A percentile compares a stretch with the other conserved stretches of the same genome.
Evolutionary conservation across 1,140 invertebrate genomes (phyloP).

Genomic region (Halictus rubicundus): DNA sequence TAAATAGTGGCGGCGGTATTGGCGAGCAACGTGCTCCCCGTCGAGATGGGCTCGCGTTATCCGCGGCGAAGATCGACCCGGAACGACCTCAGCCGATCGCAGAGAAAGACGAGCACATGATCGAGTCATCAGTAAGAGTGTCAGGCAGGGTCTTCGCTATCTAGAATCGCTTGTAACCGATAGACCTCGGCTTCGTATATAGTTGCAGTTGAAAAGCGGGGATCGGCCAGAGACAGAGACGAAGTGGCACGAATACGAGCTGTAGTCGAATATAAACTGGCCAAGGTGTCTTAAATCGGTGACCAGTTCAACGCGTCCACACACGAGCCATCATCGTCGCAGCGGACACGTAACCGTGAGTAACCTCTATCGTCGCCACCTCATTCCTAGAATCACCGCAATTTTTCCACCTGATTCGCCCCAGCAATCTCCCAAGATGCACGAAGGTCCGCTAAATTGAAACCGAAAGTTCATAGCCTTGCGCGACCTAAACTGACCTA

Average conservation of each 20-base stretch:
- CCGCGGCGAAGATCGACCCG: slow-evolving; percentile 42
- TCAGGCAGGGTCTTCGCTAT: slow-evolving; percentile 35
- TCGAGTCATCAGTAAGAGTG: slow-evolving; percentile 31
- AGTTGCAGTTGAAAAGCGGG: slow-evolving; percentile 45
- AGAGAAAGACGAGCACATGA: slow-evolving; percentile 18
- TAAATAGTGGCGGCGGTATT: too few relatives aligned
- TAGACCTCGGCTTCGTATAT: slow-evolving; percentile 43
- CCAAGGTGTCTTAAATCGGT: slow-evolving; percentile 22
- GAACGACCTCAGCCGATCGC: slow-evolving; percentile 35
- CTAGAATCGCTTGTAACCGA: slow-evolving; percentile 41
- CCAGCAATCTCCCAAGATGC: background rate
- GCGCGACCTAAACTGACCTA: too few relatives aligned
- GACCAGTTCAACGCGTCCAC: background rate
- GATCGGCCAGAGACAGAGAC: slow-evolving; percentile 37
- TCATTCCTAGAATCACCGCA: background rate
- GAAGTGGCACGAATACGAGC: slow-evolving; percentile 44
- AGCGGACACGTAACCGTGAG: slow-evolving; percentile 16
- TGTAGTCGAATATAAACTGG: slow-evolving; percentile 41
- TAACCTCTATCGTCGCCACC: background rate
- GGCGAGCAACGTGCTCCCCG: background rate
- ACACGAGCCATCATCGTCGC: background rate
- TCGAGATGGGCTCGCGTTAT: slow-evolving; percentile 21
- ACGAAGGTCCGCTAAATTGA: too few relatives aligned
- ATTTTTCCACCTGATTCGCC: too few relatives aligned
- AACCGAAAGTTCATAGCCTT: background rate